phyloP scores from a whole-genome alignment of 2,797 vertebrate species.

The Luscinia luscinia region DNA sequence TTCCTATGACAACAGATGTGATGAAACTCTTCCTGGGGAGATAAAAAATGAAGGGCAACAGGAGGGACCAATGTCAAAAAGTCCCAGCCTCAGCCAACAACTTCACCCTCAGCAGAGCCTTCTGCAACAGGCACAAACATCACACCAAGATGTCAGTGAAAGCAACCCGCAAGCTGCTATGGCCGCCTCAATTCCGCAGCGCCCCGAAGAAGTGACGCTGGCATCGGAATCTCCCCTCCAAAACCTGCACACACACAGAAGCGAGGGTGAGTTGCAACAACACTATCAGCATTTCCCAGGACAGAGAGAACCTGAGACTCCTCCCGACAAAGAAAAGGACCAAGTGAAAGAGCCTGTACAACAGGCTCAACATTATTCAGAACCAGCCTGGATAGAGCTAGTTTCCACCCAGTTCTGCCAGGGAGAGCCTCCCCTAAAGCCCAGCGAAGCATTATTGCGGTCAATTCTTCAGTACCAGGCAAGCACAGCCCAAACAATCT shows the following conservation, averaged over 20 bases:
- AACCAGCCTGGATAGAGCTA: slow-evolving; percentile 85
- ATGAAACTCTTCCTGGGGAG: slow-evolving; percentile 71
- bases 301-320: slow-evolving; percentile 60
- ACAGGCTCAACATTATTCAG: slow-evolving; percentile 69
- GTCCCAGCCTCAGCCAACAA: slow-evolving; percentile 48
- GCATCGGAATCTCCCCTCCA: slow-evolving; percentile 52
- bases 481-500: slow-evolving; percentile 74
- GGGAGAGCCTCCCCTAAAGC: slow-evolving; percentile 76
- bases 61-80: slow-evolving; percentile 39
- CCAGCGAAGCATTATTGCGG: slow-evolving; percentile 67
- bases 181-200: slow-evolving; percentile 3
- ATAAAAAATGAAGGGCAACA: slow-evolving; percentile 71
- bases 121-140: slow-evolving; percentile 77
- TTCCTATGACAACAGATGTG: slow-evolving; percentile 66
- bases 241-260: slow-evolving; percentile 14
- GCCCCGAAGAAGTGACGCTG: slow-evolving; percentile 49
- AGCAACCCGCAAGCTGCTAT: slow-evolving; percentile 16
- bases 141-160: slow-evolving; percentile 66
- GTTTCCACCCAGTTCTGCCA: slow-evolving; percentile 78
- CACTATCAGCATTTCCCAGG: slow-evolving; percentile 59
- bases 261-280: slow-evolving; percentile 50
- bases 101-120: slow-evolving; percentile 70
- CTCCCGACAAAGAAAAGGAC: slow-evolving; percentile 67
- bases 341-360: slow-evolving; percentile 70
- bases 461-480: slow-evolving; percentile 77